phyloP scores from a whole-genome alignment of 2,888 invertebrate species.

The Tortricodes alternella region DNA sequence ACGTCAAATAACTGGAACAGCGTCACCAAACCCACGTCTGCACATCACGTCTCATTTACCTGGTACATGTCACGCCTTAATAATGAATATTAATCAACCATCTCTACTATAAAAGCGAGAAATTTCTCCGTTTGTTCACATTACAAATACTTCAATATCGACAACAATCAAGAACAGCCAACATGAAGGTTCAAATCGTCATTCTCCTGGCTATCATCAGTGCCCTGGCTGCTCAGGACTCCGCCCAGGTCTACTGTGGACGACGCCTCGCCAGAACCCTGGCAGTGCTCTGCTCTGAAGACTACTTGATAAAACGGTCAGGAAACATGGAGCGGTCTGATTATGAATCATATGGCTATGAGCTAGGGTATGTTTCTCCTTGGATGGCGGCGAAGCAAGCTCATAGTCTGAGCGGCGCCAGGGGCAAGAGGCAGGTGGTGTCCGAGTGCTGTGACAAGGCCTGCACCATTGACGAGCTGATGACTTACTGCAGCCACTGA shows the following conservation, averaged over 20 bases:
- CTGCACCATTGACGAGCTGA: conserved; percentile 1
- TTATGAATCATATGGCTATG: not conserved
- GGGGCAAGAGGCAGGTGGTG: conserved; percentile 7
- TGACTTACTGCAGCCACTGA: conserved; percentile 1
- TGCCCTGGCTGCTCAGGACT: not conserved
- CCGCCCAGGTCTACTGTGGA: conserved; percentile 6
- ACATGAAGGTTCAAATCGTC: conserved; percentile 5
- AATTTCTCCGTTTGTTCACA: not conserved
- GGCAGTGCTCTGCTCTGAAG: conserved; percentile 6
- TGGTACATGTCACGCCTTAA: not conserved
- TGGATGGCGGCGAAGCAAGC: conserved; percentile 2
- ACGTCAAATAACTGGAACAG: not conserved
- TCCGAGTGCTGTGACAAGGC: conserved; percentile 14
- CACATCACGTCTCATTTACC: not conserved
- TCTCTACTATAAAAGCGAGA: not conserved
- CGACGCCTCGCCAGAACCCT: not conserved
- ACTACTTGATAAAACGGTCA: not conserved
- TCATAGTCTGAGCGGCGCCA: not conserved
- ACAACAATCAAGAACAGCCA: not conserved
- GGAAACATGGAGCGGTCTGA: not conserved
- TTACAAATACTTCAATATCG: not conserved
- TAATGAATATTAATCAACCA: not conserved
- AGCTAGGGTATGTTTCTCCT: not conserved
- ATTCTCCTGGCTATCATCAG: not conserved
- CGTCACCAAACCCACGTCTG: not conserved